These are phyloP conservation scores for Exephanes ischioxanthus DNA, from an alignment of 2,888 invertebrate species.

Conservation along the genomic window DNA sequence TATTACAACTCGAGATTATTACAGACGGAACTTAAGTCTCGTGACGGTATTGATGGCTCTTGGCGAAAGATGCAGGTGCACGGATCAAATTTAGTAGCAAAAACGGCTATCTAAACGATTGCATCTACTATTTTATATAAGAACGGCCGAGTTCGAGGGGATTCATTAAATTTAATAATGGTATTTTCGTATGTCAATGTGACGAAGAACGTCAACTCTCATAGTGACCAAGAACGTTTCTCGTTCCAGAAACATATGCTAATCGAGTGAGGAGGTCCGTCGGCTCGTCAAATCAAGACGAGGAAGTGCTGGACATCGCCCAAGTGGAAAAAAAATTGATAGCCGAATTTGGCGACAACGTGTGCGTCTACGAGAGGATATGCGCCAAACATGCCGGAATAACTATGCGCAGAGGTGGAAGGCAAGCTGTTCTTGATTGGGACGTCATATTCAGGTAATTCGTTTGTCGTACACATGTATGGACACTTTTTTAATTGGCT, in stretches of 20 bases:
- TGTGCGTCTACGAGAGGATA: conserved; percentile 92
- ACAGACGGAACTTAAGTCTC: conserved; percentile 6
- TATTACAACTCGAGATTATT: conserved; percentile 23
- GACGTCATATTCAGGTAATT: conserved; percentile 91
- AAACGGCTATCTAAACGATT: background rate
- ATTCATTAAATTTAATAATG: background rate
- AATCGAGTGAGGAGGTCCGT: conserved; percentile 88
- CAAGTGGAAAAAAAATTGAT: conserved; percentile 93
- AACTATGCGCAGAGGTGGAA: conserved; percentile 85
- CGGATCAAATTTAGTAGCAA: background rate
- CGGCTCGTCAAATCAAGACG: conserved; percentile 75
- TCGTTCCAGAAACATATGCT: conserved; percentile 89
- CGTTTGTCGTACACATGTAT: conserved; percentile 13
- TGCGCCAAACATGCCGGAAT: conserved; percentile 89
- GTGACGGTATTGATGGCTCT: background rate
- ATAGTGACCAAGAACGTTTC: conserved; percentile 6
- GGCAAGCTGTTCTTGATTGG: conserved; percentile 88
- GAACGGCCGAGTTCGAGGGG: background rate
- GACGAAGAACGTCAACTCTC: background rate
- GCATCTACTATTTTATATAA: background rate
- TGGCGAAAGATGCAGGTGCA: background rate
- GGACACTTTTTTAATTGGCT: background rate
- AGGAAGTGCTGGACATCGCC: conserved; percentile 88
- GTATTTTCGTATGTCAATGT: background rate
- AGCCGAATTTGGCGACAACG: conserved; percentile 91